Evolutionary conservation across 2,113 vertebrate genomes (phyloP).

Genomic region (Actenoides lindsayi): DNA sequence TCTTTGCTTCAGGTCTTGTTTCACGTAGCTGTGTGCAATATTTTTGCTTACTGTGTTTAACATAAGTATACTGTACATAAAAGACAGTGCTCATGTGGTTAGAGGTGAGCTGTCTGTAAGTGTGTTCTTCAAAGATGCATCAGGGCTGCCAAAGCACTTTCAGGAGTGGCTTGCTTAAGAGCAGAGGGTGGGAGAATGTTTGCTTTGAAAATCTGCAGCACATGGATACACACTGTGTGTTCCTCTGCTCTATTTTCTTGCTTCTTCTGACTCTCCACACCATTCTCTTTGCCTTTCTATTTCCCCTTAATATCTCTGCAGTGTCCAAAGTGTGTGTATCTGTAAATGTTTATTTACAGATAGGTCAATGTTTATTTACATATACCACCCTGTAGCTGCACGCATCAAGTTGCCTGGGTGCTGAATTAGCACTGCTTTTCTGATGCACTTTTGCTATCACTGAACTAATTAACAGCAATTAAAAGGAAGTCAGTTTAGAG

Average conservation of each 20-base stretch:
- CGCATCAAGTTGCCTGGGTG: rapidly evolving
- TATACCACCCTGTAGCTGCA: not conserved
- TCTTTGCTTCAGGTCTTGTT: not conserved
- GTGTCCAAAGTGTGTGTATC: not conserved
- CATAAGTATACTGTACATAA: not conserved
- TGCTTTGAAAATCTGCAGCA: not conserved
- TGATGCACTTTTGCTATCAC: not conserved
- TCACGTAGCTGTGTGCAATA: rapidly evolving
- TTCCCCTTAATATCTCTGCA: not conserved
- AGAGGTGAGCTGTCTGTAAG: not conserved
- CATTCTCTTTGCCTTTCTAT: not conserved
- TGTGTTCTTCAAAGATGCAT: not conserved
- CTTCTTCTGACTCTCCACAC: not conserved
- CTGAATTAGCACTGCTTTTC: not conserved
- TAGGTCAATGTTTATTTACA: not conserved
- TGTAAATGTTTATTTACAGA: not conserved
- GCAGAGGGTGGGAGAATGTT: not conserved
- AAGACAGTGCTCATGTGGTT: not conserved
- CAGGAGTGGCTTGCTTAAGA: not conserved
- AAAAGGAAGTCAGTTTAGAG: not conserved
- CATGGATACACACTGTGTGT: not conserved
- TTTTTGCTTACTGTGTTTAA: not conserved
- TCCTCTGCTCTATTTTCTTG: not conserved
- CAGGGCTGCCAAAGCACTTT: not conserved
- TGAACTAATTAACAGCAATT: not conserved